Evolutionary conservation across 2,888 invertebrate genomes (phyloP), one percentile per base, ranked within the genome.

Genomic region (Rhodophaea formosa): DNA sequence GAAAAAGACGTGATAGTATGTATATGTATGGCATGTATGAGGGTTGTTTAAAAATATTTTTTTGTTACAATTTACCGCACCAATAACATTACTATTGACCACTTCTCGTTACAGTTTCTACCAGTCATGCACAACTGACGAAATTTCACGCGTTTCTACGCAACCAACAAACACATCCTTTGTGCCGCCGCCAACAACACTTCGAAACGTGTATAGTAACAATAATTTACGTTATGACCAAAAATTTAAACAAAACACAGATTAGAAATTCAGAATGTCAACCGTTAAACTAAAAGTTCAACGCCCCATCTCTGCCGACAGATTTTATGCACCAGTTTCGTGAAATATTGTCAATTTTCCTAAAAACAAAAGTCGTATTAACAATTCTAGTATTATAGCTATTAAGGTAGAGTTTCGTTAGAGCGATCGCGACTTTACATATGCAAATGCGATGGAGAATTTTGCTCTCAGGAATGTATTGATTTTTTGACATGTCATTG

Each of bases 271-370:
- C 75, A 65, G 68, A 72, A 76, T 75, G 73, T 71, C 60, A 68
- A 84, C 84, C 85, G 85, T 79, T 77, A 79, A 77, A 75, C 70
- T 46, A 62, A 60, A 61, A 69, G 84, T 83, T 85, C 83, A 82
- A 82, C 74, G 86, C 63, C 81, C 86, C 74, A 72, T 72, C 63
- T 70, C 71, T 69, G 69, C 72, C 68, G 70, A 65, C 61, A 62
- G 67, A 82, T 87, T 84, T 80, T 84, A 85, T 85, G 89, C 88
- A 86, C 87, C 77, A 88, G 77, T 86, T 88, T 76, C 59, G 68
- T 77, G 71, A 75, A 76, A 75, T 79, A 77, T 75, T 70, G 69
- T 75, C 63, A 64, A 57, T 14, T 8, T 10, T 55, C 2, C 6
- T 1, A 10, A 51, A 35, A 5, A 15, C 3, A 32, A 16, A 17